Base-by-base conservation (phyloP, 1,140 invertebrate genomes). In the Parapsyche elsis region DNA sequence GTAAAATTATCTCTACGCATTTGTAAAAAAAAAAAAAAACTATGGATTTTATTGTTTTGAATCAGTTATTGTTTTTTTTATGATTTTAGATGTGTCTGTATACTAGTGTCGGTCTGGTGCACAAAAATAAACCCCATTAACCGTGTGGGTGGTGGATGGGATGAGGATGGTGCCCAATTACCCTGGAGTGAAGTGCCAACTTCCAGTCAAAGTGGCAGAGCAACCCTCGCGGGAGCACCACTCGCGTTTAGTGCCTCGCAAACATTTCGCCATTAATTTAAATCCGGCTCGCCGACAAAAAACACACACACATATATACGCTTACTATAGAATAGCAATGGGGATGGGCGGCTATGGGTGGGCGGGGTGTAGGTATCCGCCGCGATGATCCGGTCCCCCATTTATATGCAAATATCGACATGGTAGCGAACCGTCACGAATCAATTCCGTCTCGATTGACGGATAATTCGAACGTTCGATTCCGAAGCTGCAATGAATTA, bases 51-150 rank as follows among this genome's bases (percentile, higher is more conserved):
- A 38, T 38, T 7, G 30, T 38, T 38, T 38, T 7, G 30, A 38
- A 38, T 7, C 30, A 38, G 30, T 4, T 7, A 38, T 7, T 38
- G 7, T 38, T 38, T 38, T n/a, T n/a, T 38, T 38, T 1, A 38
- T 38, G 7, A 7, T 38, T 38, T 38, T 38, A 38, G 30, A 38
- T 1, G 49, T 16, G 49, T 16, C 5, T 46, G 49, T 53, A 53
- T 53, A 53, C 49, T 2, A 53, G 16, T 16, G 16, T 14, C 49
- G 49, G 49, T 53, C 49, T 53, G 67, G 12, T 71, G 23, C 71
- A 24, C 71, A 46, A 53, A 74, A 74, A 53, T 53, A 74, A 74
- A 74, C 71, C 46, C 71, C 71, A 74, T 74, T 74, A 74, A 23
- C 71, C 0, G 44, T 53, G 49, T 16, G 16, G 49, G 49, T 12